A percentile compares a stretch with the other conserved stretches of the same genome.
phyloP scores from a whole-genome alignment of 92 coral and sea anemone genomes.

The Palythoa heliodiscus region DNA sequence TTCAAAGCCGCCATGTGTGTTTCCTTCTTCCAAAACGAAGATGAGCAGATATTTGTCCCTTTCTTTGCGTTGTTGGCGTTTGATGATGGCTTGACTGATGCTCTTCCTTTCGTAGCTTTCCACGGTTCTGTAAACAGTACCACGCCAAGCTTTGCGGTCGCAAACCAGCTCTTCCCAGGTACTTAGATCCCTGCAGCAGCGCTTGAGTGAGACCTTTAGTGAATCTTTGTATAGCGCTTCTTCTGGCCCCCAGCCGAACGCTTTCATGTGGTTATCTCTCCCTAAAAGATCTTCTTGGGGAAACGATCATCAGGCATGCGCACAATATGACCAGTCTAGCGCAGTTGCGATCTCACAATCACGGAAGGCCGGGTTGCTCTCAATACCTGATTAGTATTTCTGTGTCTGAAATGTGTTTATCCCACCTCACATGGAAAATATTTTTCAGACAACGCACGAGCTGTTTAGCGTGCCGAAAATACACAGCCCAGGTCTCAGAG shows the following conservation, averaged over 20 bases:
- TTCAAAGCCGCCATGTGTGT: no score
- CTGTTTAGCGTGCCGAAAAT: constrained; percentile 7
- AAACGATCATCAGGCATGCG: background rate
- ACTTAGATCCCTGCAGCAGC: no score
- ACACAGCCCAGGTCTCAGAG: background rate
- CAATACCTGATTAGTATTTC: background rate
- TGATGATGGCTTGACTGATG: no score
- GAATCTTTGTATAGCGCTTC: background rate
- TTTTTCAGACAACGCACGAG: constrained; percentile 32
- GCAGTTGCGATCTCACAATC: background rate
- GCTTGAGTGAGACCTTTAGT: background rate
- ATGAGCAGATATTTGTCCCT: no score
- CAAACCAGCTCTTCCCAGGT: no score
- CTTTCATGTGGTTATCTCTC: background rate
- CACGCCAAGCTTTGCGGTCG: no score
- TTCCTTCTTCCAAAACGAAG: no score
- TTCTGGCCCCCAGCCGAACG: background rate
- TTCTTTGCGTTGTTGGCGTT: no score
- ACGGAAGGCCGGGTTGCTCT: background rate
- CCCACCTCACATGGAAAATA: background rate
- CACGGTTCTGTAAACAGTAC: no score
- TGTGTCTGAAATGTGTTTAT: background rate
- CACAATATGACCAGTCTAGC: background rate
- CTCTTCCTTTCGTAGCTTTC: no score
- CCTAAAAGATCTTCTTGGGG: background rate